Evolutionary conservation across 2,797 vertebrate genomes (phyloP), one percentile per base, ranked within the genome.

Genomic region (Sebastes elongatus): DNA sequence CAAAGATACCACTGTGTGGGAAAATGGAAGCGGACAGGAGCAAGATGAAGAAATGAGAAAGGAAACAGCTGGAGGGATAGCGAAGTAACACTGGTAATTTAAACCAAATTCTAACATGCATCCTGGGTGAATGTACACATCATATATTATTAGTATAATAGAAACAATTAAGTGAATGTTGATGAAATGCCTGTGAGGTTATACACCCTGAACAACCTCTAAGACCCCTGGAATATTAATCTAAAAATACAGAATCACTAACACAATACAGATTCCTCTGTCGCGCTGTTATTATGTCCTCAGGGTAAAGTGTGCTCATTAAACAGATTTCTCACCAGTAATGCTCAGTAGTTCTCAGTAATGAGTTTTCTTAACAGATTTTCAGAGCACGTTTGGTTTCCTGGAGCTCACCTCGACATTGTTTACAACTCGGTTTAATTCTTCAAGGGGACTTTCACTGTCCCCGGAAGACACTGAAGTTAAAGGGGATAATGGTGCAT

Each of bases 311-410:
- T 38, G 7, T 22, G 56, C 79, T 90, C 79, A 86, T 83, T 85
- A 84, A 86, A 75, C 66, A 77, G 49, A 75, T 67, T 78, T 76
- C 78, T 83, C 78, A 66, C 64, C 75, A 85, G 71, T 66, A 83
- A 80, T 86, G 85, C 76, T 84, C 81, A 61, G 64, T 77, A 42
- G 70, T 80, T 83, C 72, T 84, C 86, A 68, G 81, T 92, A 93
- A 92, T 90, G 89, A 90, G 87, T 91, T 92, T 93, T 92, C 84
- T 85, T 71, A 90, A 86, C 84, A 88, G 70, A 88, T 83, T 78
- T 85, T 64, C 60, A 49, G 46, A 78, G 65, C 16, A 65, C 38
- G 38, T 61, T 80, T 32, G 23, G 20, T 72, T 80, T 85, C 76
- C 78, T 77, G 78, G 20, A 85, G 71, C 70, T 80, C 74, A 52